These are phyloP conservation scores for Melinaea marsaeus DNA, from an alignment of 2,888 invertebrate species.

Conservation along the genomic window DNA sequence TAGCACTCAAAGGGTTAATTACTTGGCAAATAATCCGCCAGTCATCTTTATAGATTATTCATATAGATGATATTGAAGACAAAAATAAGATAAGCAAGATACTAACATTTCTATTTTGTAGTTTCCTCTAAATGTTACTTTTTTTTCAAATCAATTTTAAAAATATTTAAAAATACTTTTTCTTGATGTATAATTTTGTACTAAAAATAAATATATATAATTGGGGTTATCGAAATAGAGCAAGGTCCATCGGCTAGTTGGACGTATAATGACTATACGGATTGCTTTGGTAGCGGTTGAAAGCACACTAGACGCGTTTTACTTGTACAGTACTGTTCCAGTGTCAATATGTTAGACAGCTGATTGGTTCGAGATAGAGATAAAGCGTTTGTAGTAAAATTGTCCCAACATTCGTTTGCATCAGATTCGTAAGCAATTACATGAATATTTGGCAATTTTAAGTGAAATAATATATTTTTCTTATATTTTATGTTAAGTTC, in stretches of 20 bases:
- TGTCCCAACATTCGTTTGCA: slow-evolving; percentile 1
- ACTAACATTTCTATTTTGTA: too few species aligned
- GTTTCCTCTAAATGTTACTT: too few species aligned
- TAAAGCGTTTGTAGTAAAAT: slow-evolving; percentile 6
- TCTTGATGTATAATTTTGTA: too few species aligned
- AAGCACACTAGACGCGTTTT: slow-evolving; percentile 6
- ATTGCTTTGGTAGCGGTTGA: slow-evolving; percentile 8
- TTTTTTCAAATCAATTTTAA: too few species aligned
- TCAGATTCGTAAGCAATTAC: slow-evolving; percentile 1
- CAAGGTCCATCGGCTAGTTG: neutral
- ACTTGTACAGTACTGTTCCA: slow-evolving; percentile 2
- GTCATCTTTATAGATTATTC: too few species aligned
- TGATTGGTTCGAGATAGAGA: slow-evolving; percentile 8
- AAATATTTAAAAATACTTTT: too few species aligned
- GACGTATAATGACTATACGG: slow-evolving; percentile 1
- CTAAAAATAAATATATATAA: too few species aligned
- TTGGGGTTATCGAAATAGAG: neutral
- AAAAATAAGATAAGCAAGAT: too few species aligned
- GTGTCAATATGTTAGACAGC: slow-evolving; percentile 8
- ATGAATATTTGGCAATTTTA: neutral
- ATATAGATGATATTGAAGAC: too few species aligned
- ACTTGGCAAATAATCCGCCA: too few species aligned
- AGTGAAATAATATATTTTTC: neutral
- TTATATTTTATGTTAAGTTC: too few species aligned
- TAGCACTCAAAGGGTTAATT: too few species aligned